These are phyloP conservation scores for Drosophila triauraria DNA, from an alignment of 1,140 invertebrate species.

Conservation along the genomic window DNA sequence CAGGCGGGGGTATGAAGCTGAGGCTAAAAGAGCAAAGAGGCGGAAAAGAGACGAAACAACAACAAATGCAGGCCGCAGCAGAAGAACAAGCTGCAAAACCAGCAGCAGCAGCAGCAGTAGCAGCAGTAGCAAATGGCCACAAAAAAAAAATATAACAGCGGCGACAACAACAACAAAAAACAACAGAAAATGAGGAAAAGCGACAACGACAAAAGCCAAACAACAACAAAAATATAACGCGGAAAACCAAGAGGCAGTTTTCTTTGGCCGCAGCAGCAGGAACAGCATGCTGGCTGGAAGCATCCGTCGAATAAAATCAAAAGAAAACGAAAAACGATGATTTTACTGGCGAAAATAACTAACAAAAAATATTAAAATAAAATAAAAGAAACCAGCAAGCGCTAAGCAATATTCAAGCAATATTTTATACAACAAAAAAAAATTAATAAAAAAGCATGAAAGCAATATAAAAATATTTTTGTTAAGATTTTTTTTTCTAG, in stretches of 20 bases:
- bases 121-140: conserved; percentile 23
- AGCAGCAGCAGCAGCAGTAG: conserved; percentile 40
- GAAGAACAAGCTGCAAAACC: conserved; percentile 31
- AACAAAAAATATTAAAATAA: neutral
- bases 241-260: conserved; percentile 38
- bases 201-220: conserved; percentile 13
- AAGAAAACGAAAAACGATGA: conserved; percentile 12
- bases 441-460: neutral
- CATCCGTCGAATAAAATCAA: conserved; percentile 43
- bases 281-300: conserved; percentile 37
- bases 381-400: conserved; percentile 4
- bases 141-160: conserved; percentile 18
- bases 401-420: conserved; percentile 30
- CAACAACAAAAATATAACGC: conserved; percentile 43
- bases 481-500: conserved; percentile 13
- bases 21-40: conserved; percentile 47
- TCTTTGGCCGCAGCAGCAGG: conserved; percentile 49
- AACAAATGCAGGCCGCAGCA: conserved; percentile 46
- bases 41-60: conserved; percentile 56
- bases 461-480: conserved; percentile 2
- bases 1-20: conserved; percentile 13
- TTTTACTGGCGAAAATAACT: conserved; percentile 1
- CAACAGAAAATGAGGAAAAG: neutral
- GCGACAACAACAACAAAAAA: neutral
- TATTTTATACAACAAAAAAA: conserved; percentile 19